Evolutionary conservation across 2,113 vertebrate genomes (phyloP).

Genomic region (Oryzias celebensis): DNA sequence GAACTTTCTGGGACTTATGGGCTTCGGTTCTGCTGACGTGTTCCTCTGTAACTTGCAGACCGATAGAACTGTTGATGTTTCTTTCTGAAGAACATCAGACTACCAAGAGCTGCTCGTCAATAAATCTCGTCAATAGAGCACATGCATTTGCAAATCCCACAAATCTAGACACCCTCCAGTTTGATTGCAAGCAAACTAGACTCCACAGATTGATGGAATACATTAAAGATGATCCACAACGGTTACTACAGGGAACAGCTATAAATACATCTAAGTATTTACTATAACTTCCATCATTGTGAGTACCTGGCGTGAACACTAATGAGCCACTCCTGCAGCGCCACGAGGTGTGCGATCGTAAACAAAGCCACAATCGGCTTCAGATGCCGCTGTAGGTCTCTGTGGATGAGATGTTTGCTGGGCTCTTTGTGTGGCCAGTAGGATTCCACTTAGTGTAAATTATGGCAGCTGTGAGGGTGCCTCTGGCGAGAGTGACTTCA

Average conservation of each 20-base stretch:
- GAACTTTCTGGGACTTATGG: constrained; percentile 31
- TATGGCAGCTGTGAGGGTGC: constrained; percentile 63
- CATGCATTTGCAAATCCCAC: constrained; percentile 36
- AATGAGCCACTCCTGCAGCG: constrained; percentile 23
- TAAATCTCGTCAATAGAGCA: constrained; percentile 50
- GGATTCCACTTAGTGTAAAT: constrained; percentile 64
- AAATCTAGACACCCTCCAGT: constrained; percentile 28
- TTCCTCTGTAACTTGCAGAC: constrained; percentile 13
- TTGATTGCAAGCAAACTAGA: constrained; percentile 43
- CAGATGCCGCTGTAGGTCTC: constrained; percentile 34
- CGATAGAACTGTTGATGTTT: constrained; percentile 50
- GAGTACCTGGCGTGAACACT: constrained; percentile 6
- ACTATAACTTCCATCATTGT: neutral
- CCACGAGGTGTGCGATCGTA: constrained; percentile 24
- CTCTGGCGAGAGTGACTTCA: constrained; percentile 62
- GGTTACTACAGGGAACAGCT: neutral
- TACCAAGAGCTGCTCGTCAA: constrained; percentile 31
- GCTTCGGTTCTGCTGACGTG: constrained; percentile 15
- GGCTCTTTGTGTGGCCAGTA: constrained; percentile 58
- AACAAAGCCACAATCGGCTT: constrained; percentile 35
- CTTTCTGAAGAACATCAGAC: constrained; percentile 38
- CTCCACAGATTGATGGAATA: constrained; percentile 24
- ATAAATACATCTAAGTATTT: constrained; percentile 36
- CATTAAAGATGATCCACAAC: constrained; percentile 29
- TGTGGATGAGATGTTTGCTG: constrained; percentile 49